Evolutionary conservation across 2,113 vertebrate genomes (phyloP), one percentile per base, ranked within the genome.

Genomic region (Sinocyclocheilus anshuiensis): DNA sequence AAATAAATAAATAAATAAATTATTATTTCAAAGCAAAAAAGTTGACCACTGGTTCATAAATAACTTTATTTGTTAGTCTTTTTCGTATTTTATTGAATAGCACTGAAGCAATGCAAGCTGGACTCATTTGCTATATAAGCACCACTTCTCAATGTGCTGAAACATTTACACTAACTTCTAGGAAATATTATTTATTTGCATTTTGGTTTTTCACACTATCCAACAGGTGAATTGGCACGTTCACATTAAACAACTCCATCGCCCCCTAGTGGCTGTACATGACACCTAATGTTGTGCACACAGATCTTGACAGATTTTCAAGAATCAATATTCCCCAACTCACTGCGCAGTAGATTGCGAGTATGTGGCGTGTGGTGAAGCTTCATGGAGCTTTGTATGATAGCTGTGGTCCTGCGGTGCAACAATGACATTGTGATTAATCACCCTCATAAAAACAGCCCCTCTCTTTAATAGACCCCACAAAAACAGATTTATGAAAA

Each of bases 401-500:
- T 89, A 50, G 45, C 26, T 55, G 69, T 61, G 36, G 39, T 85
- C 76, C 78, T 67, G 82, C 88, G 63, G 75, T 75, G 77, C 81
- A 83, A 86, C 84, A 63, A 61, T 77, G 85, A 79, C 82, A 84
- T 76, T 22, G 87, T 87, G 79, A 88, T 87, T 90, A 90, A 81
- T 75, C 45, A 36, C 78, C 26, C 67, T 76, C 88, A 59, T 92
- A 92, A 92, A 92, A 87, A 84, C 69, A 77, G 63, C 87, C 90
- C 87, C 89, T 89, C 36, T 20, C 20, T 91, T 92, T 90, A 91
- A 93, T 90, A 75, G 69, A 84, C 84, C n/a, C 26, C 83, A 84
- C 83, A 79, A 80, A 82, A 86, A 48, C 84, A 85, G 86, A 91
- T 90, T 86, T 84, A 90, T 91, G 86, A 87, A 89, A 88, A 85